Conservation (phyloP, 2,888 invertebrate species). For the Globia sparganii region DNA sequence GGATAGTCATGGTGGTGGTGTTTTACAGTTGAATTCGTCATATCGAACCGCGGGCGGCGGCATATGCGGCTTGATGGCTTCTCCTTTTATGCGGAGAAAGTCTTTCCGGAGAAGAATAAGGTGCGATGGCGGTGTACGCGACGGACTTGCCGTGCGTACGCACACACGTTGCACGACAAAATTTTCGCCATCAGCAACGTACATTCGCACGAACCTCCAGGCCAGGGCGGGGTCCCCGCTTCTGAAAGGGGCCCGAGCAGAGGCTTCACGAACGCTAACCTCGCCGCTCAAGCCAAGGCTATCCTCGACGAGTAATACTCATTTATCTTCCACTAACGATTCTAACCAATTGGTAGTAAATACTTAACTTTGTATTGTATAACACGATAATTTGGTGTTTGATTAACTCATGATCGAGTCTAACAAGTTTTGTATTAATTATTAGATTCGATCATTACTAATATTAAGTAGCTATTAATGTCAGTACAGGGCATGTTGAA, state of each 20-base stretch:
- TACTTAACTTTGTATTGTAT: conserved; percentile 28
- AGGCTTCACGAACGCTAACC: conserved; percentile 72
- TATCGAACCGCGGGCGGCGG: conserved; percentile 88
- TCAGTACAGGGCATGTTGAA: conserved; percentile 46
- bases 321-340: conserved; percentile 37
- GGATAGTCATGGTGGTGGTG: conserved; percentile 76
- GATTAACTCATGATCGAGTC: conserved; percentile 32
- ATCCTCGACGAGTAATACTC: conserved; percentile 78
- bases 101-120: conserved; percentile 88
- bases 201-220: conserved; percentile 87
- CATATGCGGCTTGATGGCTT: conserved; percentile 89
- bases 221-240: conserved; percentile 52
- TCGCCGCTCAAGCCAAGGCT: conserved; percentile 79
- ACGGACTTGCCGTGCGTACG: conserved; percentile 88
- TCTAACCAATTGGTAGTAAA: conserved; percentile 40
- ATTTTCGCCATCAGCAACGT: conserved; percentile 88
- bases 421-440: conserved; percentile 28
- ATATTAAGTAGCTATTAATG: conserved; percentile 33
- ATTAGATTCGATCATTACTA: conserved; percentile 33
- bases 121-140: conserved; percentile 89
- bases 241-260: conserved; percentile 46
- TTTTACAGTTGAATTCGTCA: conserved; percentile 90
- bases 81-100: conserved; percentile 89
- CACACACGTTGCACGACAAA: conserved; percentile 88
- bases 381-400: conserved; percentile 43